Conservation (phyloP, 2,888 invertebrate species). For the Crossocerus cetratus region DNA sequence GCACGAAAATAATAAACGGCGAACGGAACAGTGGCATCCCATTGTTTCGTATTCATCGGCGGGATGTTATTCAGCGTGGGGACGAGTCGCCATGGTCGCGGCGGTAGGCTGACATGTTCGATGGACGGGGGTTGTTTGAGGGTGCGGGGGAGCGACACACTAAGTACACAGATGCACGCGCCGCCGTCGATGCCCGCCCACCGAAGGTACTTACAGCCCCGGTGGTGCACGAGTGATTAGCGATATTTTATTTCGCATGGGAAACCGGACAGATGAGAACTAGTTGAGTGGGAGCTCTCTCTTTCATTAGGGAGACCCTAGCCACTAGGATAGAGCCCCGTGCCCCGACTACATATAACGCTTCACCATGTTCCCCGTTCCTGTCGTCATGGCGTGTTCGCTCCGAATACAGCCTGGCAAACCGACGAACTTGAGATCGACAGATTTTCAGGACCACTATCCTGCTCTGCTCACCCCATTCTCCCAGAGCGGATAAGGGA, state of each 20-base stretch:
- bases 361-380: slow-evolving; percentile 46
- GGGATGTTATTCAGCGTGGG: slow-evolving; percentile 9
- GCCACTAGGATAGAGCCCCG: slow-evolving; percentile 31
- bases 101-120: slow-evolving; percentile 17
- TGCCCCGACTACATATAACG: slow-evolving; percentile 12
- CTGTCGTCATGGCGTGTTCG: slow-evolving; percentile 69
- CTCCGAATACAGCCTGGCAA: slow-evolving; percentile 67
- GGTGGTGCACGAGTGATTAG: slow-evolving; percentile 73
- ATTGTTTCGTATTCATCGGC: slow-evolving; percentile 33
- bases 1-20: slow-evolving; percentile 38
- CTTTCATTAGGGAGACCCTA: slow-evolving; percentile 70
- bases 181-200: slow-evolving; percentile 31
- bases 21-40: slow-evolving; percentile 39
- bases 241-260: slow-evolving; percentile 78
- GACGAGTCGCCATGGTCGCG: slow-evolving; percentile 47
- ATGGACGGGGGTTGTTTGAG: slow-evolving; percentile 10
- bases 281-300: slow-evolving; percentile 76
- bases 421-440: slow-evolving; percentile 60
- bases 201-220: slow-evolving; percentile 67
- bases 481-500: not conserved
- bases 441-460: slow-evolving; percentile 45
- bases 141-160: slow-evolving; percentile 29
- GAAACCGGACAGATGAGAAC: slow-evolving; percentile 77
- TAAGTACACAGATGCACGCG: slow-evolving; percentile 64
- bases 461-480: slow-evolving; percentile 21